Conservation (phyloP, 2,797 vertebrate species). For the Clarias pachynema region DNA sequence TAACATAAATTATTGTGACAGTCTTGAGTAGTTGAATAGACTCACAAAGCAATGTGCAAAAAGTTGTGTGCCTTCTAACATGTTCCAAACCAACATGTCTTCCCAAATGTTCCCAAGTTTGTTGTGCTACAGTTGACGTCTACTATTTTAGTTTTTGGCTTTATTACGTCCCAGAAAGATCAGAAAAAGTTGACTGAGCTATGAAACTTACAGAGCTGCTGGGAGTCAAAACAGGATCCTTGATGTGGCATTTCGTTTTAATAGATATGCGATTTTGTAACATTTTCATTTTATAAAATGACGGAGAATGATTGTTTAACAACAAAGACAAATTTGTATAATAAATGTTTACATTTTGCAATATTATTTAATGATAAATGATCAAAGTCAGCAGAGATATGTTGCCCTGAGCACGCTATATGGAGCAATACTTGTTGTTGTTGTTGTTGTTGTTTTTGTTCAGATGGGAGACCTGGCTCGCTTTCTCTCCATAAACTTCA, state of each 20-base stretch:
- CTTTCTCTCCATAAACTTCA: not conserved
- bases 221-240: not conserved
- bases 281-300: not conserved
- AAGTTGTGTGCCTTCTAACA: not conserved
- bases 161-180: not conserved
- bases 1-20: too few relatives aligned
- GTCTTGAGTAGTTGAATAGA: too few relatives aligned
- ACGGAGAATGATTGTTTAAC: not conserved
- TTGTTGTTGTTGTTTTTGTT: not conserved
- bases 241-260: not conserved
- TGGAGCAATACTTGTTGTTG: not conserved
- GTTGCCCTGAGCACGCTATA: not conserved
- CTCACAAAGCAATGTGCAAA: too few relatives aligned
- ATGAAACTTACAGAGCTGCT: not conserved
- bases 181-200: not conserved
- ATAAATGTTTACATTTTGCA: not conserved
- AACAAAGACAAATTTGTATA: not conserved
- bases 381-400: not conserved
- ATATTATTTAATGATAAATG: not conserved
- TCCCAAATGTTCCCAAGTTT: not conserved
- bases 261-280: not conserved
- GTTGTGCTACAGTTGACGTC: not conserved
- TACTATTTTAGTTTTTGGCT: not conserved
- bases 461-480: not conserved
- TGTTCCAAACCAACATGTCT: not conserved